Evolutionary conservation across 2,888 invertebrate species (phyloP).

Genomic region (Flexamia atlantica): DNA sequence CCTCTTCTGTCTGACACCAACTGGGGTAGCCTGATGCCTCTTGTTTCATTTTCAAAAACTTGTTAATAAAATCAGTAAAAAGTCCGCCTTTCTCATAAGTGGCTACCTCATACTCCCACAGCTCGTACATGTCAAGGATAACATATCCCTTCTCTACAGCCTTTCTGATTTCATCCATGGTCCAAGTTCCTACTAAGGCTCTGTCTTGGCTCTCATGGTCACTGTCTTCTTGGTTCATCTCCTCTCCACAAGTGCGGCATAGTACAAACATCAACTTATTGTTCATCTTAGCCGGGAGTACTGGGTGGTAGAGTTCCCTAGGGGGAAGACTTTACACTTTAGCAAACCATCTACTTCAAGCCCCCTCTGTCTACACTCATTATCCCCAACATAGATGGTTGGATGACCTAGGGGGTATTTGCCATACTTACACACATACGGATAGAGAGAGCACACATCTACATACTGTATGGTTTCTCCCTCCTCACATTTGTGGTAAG

Average conservation of each 20-base stretch:
- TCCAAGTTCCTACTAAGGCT: conserved; percentile 71
- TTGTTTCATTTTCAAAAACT: conserved; percentile 64
- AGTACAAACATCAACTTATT: conserved; percentile 72
- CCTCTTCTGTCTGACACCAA: conserved; percentile 57
- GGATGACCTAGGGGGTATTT: conserved; percentile 58
- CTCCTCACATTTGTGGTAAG: not conserved
- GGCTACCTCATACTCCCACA: conserved; percentile 70
- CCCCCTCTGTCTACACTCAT: not conserved
- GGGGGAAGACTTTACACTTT: conserved; percentile 58
- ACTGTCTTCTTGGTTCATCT: conserved; percentile 69
- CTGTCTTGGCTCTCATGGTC: conserved; percentile 70
- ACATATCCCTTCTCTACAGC: conserved; percentile 70
- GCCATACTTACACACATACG: conserved; percentile 55
- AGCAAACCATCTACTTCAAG: conserved; percentile 39
- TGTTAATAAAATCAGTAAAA: conserved; percentile 68
- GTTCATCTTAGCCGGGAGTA: conserved; percentile 71
- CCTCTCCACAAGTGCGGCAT: conserved; percentile 72
- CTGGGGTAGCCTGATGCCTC: conserved; percentile 42
- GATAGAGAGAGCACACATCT: conserved; percentile 63
- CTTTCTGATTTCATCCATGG: conserved; percentile 71
- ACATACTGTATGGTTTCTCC: conserved; percentile 60
- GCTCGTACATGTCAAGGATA: conserved; percentile 71
- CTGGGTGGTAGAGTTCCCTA: conserved; percentile 58
- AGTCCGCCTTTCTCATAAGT: conserved; percentile 64
- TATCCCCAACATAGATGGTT: conserved; percentile 15